Percentiles rank a stretch among this genome's conserved stretches.
Evolutionary conservation across 2,113 vertebrate genomes (phyloP).

Genomic region (Rousettus leschenaultii): DNA sequence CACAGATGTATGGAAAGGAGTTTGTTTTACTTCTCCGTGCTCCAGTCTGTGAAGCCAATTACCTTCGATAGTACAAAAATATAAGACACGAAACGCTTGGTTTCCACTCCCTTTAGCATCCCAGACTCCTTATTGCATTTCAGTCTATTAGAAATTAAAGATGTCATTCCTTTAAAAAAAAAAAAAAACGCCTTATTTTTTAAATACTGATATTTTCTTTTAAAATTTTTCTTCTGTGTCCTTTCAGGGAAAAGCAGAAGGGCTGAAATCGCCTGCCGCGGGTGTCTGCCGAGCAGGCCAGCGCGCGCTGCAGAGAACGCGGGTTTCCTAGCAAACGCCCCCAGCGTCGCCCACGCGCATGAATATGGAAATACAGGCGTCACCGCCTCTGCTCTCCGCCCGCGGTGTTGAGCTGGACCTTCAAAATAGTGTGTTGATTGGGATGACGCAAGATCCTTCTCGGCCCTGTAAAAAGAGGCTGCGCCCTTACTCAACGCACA

Average conservation of each 20-base stretch:
- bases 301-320: not conserved
- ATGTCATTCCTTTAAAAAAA: not conserved
- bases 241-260: not conserved
- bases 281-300: rapidly evolving
- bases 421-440: not conserved
- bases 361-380: not conserved
- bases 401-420: not conserved
- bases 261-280: not conserved
- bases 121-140: not conserved
- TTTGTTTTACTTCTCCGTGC: not conserved
- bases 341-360: not conserved
- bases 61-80: not conserved
- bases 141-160: not conserved
- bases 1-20: not conserved
- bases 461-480: rapidly evolving
- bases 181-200: not conserved
- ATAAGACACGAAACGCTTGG: not conserved
- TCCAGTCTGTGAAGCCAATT: not conserved
- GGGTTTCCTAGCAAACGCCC: not conserved
- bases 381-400: not conserved
- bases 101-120: not conserved
- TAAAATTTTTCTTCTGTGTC: not conserved
- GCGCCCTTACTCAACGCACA: rapidly evolving
- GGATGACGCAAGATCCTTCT: not conserved
- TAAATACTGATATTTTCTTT: not conserved